These are phyloP conservation scores for Scaptomyza pallida DNA, from an alignment of 1,140 invertebrate genomes.

Conservation along the genomic window DNA sequence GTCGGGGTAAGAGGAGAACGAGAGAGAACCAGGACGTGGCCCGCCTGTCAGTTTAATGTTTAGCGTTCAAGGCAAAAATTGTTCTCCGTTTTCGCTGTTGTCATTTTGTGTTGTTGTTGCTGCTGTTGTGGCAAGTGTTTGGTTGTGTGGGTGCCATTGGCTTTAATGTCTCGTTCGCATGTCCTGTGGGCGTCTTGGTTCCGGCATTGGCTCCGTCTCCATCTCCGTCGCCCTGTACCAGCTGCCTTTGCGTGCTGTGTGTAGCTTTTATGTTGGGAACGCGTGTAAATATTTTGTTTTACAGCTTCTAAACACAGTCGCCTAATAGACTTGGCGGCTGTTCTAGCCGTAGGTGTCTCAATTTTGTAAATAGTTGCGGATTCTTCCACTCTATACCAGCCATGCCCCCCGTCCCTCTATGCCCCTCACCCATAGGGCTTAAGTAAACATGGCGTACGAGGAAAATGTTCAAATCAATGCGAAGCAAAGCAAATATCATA, in stretches of 20 bases:
- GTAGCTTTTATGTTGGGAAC: conserved; percentile 62
- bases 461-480: conserved; percentile 66
- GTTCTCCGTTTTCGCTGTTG: neutral
- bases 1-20: neutral
- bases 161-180: conserved; percentile 81
- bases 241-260: conserved; percentile 59
- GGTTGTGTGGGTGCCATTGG: conserved; percentile 38
- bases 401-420: neutral
- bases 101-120: conserved; percentile 14
- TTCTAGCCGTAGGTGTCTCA: conserved; percentile 71
- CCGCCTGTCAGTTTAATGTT: conserved; percentile 52
- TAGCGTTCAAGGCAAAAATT: conserved; percentile 30
- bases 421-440: conserved; percentile 1
- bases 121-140: conserved; percentile 43
- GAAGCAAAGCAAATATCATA: conserved; percentile 21
- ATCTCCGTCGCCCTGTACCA: conserved; percentile 19
- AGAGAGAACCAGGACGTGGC: conserved; percentile 17
- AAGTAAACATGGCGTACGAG: conserved; percentile 45
- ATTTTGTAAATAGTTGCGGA: conserved; percentile 77
- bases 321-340: conserved; percentile 67
- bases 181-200: conserved; percentile 50
- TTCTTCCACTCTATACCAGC: neutral
- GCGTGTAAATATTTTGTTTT: conserved; percentile 82
- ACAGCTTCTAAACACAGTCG: conserved; percentile 64
- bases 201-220: conserved; percentile 2